Base-by-base conservation (phyloP, 2,797 vertebrate genomes). In the Anguilla pacifica region DNA sequence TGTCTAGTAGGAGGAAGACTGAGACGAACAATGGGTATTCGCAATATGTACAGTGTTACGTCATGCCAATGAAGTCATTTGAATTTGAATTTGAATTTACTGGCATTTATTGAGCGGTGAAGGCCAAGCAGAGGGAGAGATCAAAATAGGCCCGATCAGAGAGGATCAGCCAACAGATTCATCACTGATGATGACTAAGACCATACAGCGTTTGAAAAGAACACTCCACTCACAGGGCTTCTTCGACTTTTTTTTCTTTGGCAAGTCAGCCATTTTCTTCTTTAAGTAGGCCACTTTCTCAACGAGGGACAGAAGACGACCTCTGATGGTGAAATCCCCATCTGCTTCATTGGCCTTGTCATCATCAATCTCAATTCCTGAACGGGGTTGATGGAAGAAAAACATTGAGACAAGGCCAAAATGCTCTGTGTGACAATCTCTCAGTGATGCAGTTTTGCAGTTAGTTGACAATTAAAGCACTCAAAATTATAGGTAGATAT, bases 221-320 rank as follows among this genome's bases (percentile, higher is more conserved):
- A 11, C 3, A n/a, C 3, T 19, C 10, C 46, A 31, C 98, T 96
- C 94, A 99, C 98, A 97, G 87, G 97, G 96, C 88, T 97, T 97
- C 88, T 94, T 96, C 74, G 94, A 93, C 91, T 96, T 96, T 85
- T 97, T 97, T 88, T 97, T 96, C 89, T 96, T 90, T 2, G 96
- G 96, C 46, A 97, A 94, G 88, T 96, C 97, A 9, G 93, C 87
- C 93, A 98, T 97, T 89, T 96, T 98, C 92, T 97, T 98, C 94
- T 98, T 99, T 82, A 99, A 91, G 88, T 97, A 96, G 0, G 97
- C 94, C 91, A 99, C 97, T 92, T 98, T 98, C 93, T 99, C 98
- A 89, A 99, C 97, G 91, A 99, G 92, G 13, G 96, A 97, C 31
- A 99, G 92, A 70, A 99, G 97, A 1, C 98, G 97, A 15, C 97